Conservation (phyloP, 2,113 vertebrate genomes). For the Mustela nigripes region DNA sequence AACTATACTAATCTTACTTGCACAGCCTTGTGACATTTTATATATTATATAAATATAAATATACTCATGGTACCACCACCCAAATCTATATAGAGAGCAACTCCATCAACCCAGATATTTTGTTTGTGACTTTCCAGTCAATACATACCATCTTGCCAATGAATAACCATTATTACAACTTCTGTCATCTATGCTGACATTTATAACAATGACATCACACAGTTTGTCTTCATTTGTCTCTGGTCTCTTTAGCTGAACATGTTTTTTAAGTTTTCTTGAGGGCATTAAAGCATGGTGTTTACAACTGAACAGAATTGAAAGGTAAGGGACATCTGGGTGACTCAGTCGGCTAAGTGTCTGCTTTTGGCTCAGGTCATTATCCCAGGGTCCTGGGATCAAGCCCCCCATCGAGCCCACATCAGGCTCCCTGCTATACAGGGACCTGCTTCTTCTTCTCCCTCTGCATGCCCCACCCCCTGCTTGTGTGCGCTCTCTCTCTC, state of each 20-base stretch:
- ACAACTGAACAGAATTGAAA: background rate
- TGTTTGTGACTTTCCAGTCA: background rate
- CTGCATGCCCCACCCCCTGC: too few relatives aligned
- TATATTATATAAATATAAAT: too few relatives aligned
- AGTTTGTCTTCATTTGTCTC: background rate
- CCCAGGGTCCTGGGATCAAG: background rate
- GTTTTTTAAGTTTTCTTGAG: background rate
- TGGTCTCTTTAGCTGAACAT: background rate
- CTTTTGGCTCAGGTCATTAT: background rate
- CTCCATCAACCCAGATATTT: background rate
- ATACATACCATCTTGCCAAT: fast-evolving
- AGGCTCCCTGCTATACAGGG: too few relatives aligned
- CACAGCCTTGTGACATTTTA: background rate
- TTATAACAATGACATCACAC: background rate
- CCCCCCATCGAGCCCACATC: too few relatives aligned
- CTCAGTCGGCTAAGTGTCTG: background rate
- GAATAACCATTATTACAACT: background rate
- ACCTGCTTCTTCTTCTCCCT: too few relatives aligned
- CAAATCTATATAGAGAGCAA: background rate
- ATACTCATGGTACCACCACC: background rate
- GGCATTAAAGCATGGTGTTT: background rate
- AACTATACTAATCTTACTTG: background rate
- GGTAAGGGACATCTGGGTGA: background rate
- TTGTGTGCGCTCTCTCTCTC: too few relatives aligned
- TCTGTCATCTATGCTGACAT: background rate